These are phyloP conservation scores for Dascyllus trimaculatus DNA, from an alignment of 2,113 vertebrate species.

Conservation along the genomic window DNA sequence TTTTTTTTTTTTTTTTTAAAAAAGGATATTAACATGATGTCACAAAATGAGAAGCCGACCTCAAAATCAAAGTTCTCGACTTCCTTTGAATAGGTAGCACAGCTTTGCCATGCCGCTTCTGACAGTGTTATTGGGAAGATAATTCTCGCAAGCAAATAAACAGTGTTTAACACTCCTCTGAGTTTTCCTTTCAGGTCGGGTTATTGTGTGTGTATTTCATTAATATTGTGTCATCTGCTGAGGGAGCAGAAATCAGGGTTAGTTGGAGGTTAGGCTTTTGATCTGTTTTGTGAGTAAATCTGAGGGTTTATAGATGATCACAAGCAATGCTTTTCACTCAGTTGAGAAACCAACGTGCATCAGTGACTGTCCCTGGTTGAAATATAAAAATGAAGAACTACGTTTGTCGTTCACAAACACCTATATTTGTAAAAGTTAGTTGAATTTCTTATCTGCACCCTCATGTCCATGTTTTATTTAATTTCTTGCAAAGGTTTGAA, in stretches of 20 bases:
- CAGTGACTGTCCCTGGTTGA: neutral
- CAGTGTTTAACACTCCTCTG: slow-evolving; percentile 44
- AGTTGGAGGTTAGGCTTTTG: slow-evolving; percentile 50
- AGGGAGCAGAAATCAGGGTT: slow-evolving; percentile 48
- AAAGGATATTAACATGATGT: slow-evolving; percentile 63
- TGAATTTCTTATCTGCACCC: slow-evolving; percentile 12
- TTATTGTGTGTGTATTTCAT: slow-evolving; percentile 66
- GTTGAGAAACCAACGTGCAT: slow-evolving; percentile 3
- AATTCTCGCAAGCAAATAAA: slow-evolving; percentile 64
- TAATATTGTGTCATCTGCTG: slow-evolving; percentile 68
- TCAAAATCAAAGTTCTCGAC: slow-evolving; percentile 38
- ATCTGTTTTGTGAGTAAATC: slow-evolving; percentile 30
- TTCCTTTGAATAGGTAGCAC: slow-evolving; percentile 37
- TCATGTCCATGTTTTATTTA: slow-evolving; percentile 3
- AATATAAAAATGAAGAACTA: neutral
- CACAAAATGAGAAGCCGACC: slow-evolving; percentile 48
- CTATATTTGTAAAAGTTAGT: slow-evolving; percentile 12
- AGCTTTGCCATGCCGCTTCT: slow-evolving; percentile 21
- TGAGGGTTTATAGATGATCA: slow-evolving; percentile 37
- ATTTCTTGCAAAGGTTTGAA: slow-evolving; percentile 14
- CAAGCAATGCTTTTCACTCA: slow-evolving; percentile 11
- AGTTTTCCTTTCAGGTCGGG: slow-evolving; percentile 51
- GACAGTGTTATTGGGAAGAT: slow-evolving; percentile 57
- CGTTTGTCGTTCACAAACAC: slow-evolving; percentile 6
- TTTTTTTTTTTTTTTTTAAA: neutral